Conservation (phyloP, 1,140 invertebrate species). For the Mylabris phalerata region DNA sequence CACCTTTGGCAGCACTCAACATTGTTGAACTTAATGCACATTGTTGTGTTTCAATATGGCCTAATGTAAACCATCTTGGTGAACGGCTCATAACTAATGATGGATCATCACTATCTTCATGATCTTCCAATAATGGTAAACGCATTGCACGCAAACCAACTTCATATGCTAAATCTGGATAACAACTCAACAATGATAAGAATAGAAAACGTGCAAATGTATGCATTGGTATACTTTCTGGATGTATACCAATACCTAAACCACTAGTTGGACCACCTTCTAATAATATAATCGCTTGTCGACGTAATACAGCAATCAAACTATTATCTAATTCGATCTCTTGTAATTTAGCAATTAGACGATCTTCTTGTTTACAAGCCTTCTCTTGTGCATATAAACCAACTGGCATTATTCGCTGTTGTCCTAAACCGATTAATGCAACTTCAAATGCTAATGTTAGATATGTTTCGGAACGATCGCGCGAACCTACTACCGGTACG, state of each 20-base stretch:
- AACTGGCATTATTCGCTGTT: slow-evolving; percentile 70
- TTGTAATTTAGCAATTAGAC: slow-evolving; percentile 65
- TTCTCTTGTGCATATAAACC: slow-evolving; percentile 75
- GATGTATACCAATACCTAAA: slow-evolving; percentile 66
- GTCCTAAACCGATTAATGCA: slow-evolving; percentile 63
- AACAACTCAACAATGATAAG: slow-evolving; percentile 61
- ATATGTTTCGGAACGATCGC: slow-evolving; percentile 67
- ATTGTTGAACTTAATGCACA: slow-evolving; percentile 73
- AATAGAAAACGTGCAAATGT: slow-evolving; percentile 77
- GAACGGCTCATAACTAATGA: slow-evolving; percentile 51
- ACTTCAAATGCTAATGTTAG: slow-evolving; percentile 66
- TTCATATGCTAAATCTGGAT: slow-evolving; percentile 70
- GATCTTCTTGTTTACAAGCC: slow-evolving; percentile 68
- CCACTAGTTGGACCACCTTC: slow-evolving; percentile 70
- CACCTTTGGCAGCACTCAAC: slow-evolving; percentile 67
- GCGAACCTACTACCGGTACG: slow-evolving; percentile 61
- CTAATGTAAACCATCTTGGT: slow-evolving; percentile 64
- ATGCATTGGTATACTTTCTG: slow-evolving; percentile 73
- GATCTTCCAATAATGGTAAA: slow-evolving; percentile 70
- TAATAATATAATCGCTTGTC: slow-evolving; percentile 56
- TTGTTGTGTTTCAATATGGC: slow-evolving; percentile 75
- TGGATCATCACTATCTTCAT: slow-evolving; percentile 55
- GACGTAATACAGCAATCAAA: slow-evolving; percentile 52
- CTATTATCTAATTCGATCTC: slow-evolving; percentile 69
- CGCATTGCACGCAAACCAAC: slow-evolving; percentile 58